Evolutionary conservation across 35 echinoderm and acorn worm species (phyloP).

Genomic region (Acanthaster planci): DNA sequence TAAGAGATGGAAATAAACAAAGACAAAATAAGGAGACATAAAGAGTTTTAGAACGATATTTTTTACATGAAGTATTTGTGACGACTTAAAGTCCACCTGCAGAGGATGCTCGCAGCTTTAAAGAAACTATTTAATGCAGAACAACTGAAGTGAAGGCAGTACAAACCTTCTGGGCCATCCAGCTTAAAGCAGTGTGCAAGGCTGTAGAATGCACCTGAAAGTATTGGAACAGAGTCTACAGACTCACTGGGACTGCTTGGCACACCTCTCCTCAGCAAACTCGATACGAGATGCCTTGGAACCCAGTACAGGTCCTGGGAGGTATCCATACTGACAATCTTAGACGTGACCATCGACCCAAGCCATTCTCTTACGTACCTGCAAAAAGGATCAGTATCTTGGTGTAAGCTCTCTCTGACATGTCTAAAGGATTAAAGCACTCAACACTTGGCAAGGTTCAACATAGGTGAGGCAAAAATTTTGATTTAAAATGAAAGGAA

Average conservation of each 20-base stretch:
- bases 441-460: not conserved
- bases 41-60: no score
- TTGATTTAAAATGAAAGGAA: not conserved
- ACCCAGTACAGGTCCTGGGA: constrained; percentile 38
- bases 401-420: not conserved
- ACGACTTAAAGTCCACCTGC: no score
- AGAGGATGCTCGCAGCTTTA: no score
- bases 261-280: not conserved
- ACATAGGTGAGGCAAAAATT: not conserved
- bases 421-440: not conserved
- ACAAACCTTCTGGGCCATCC: constrained; percentile 47
- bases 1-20: no score
- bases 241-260: not conserved
- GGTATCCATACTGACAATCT: constrained; percentile 45
- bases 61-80: no score
- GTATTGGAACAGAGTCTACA: constrained; percentile 8
- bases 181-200: constrained; percentile 40
- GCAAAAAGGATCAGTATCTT: not conserved
- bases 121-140: no score
- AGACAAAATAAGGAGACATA: no score
- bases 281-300: constrained; percentile 5
- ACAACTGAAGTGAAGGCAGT: not conserved
- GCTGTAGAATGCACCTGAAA: constrained; percentile 35
- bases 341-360: constrained; percentile 29
- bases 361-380: constrained; percentile 66